Base-by-base conservation (phyloP, 1,140 invertebrate species). In the Nomia melanderi region DNA sequence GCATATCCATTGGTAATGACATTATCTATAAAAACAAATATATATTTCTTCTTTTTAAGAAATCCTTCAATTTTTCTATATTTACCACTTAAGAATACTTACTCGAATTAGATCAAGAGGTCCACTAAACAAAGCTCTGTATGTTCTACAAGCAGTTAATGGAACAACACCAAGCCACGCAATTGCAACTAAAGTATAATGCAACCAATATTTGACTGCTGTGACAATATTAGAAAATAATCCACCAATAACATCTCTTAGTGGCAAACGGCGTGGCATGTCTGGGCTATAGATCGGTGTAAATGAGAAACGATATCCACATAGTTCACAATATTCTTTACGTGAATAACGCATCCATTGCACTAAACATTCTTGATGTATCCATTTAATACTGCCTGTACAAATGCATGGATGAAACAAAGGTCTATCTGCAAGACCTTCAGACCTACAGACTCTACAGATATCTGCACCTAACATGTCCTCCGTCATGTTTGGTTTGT, bases 121-220 rank as follows among this genome's bases (percentile, higher is more conserved):
- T 29, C 97, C 97, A 64, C 96, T 96, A 91, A 99, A 99, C 20
- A 99, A 92, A 89, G 96, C 97, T 82, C 98, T 94, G 89, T 99
- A 99, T 69, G 98, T 99, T 73, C 98, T 94, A 93, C 98, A 99
- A n/a, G 98, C 98, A 27, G 98, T 98, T 17, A 99, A 91, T 1
- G 99, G 98, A 27, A 99, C 98, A 50, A 99, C 93, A n/a, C 97
- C 98, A 5, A 99, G 94, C 99, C 99, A 99, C n/a, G 98, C 98
- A 56, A 97, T 92, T 20, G 98, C 98, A 8, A 99, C 98, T 9
- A 99, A 88, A 0, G 98, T 98, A 88, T 99, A 99, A 91, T 99
- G 98, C 7, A 99, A 93, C 98, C 98, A 99, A 92, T 98, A 98
- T 88, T 97, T 96, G 0, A 99, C 95, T 12, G 98, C 98, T 54